phyloP scores from a whole-genome alignment of 1,140 invertebrate genomes.

The Arctopsyche grandis region DNA sequence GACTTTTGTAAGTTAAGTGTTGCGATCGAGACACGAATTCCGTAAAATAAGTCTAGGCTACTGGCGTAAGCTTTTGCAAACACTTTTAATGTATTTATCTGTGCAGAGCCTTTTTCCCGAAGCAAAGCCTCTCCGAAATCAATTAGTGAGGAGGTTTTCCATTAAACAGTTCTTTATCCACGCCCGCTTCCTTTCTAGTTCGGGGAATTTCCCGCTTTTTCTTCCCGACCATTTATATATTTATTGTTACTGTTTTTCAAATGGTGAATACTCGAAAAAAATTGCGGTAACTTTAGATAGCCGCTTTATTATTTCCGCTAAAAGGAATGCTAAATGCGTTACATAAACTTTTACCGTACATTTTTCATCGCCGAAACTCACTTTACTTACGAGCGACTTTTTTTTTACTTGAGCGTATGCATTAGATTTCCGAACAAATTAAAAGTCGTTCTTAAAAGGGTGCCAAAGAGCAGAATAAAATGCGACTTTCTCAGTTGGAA shows the following conservation, averaged over 20 bases:
- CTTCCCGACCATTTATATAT: neutral
- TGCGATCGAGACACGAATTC: neutral
- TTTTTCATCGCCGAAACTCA: neutral
- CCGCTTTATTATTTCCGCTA: neutral
- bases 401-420: neutral
- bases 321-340: conserved; percentile 1
- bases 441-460: neutral
- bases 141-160: conserved; percentile 24
- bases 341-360: neutral
- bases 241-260: neutral
- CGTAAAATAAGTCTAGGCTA: neutral
- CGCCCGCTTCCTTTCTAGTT: conserved; percentile 2
- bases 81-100: conserved; percentile 31
- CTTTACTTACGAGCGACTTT: neutral
- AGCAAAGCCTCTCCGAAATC: conserved; percentile 25
- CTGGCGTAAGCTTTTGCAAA: conserved; percentile 27
- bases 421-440: neutral
- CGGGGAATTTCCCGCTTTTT: neutral
- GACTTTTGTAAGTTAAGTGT: neutral
- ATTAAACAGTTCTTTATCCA: conserved; percentile 29
- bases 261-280: neutral
- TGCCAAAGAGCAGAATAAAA: conserved; percentile 7
- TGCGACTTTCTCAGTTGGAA: neutral
- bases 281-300: too few species aligned
- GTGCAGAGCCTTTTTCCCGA: conserved; percentile 1